phyloP scores from a whole-genome alignment of 2,113 vertebrate genomes.

The Castor canadensis region DNA sequence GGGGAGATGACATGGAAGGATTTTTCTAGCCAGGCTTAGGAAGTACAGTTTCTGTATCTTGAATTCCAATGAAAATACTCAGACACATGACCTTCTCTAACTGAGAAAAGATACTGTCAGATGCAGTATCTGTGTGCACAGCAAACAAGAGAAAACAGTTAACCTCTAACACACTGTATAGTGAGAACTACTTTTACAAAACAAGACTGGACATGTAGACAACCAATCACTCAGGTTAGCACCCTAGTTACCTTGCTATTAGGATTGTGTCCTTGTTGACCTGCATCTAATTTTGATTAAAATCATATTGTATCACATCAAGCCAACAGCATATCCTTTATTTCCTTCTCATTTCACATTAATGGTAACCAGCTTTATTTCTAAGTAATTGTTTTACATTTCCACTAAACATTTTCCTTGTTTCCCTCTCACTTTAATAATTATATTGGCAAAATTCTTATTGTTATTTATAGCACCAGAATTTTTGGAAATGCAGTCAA shows the following conservation, averaged over 20 bases:
- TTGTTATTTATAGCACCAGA: slow-evolving; percentile 21
- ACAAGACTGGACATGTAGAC: not conserved
- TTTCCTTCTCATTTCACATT: not conserved
- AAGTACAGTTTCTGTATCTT: not conserved
- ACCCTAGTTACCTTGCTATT: not conserved
- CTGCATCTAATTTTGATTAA: slow-evolving; percentile 26
- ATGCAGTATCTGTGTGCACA: too few species aligned
- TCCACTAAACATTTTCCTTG: slow-evolving; percentile 2
- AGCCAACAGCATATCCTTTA: not conserved
- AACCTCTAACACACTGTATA: not conserved
- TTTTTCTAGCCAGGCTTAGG: not conserved
- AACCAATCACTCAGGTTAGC: not conserved
- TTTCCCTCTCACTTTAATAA: slow-evolving; percentile 35
- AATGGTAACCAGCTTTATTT: not conserved
- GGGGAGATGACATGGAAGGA: not conserved
- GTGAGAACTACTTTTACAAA: not conserved
- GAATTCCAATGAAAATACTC: not conserved
- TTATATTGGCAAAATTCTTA: slow-evolving; percentile 47
- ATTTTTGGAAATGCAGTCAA: slow-evolving; percentile 50
- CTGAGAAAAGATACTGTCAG: not conserved
- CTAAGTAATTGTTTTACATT: slow-evolving; percentile 32
- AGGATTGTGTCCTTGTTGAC: not conserved
- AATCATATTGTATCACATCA: not conserved
- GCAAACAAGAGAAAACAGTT: not conserved
- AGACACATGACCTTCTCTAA: not conserved